Evolutionary conservation across 2,888 invertebrate species (phyloP).

Genomic region (Chrysotoxum bicinctum): DNA sequence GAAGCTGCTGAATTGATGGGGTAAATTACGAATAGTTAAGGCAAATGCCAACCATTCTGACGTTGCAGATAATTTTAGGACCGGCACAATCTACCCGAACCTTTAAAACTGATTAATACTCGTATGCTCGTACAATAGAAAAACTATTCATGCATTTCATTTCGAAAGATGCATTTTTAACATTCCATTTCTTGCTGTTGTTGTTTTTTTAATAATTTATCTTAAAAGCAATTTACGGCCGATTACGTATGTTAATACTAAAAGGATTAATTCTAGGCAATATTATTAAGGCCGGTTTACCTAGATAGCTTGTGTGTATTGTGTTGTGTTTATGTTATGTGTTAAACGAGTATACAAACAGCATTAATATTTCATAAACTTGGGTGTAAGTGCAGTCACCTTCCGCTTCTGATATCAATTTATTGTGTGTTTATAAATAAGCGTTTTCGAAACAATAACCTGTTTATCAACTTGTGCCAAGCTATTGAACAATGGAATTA

Average conservation of each 20-base stretch:
- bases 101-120: no score
- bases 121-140: no score
- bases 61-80: no score
- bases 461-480: constrained; percentile 33
- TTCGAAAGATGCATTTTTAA: no score
- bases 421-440: constrained; percentile 28
- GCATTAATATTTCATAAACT: constrained; percentile 15
- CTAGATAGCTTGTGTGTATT: neutral
- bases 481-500: constrained; percentile 58
- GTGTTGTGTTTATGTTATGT: neutral
- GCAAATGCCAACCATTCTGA: no score
- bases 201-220: neutral
- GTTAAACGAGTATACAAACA: constrained; percentile 4
- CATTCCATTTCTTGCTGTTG: neutral
- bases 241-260: neutral
- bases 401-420: constrained; percentile 21
- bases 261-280: constrained; percentile 2
- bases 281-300: neutral
- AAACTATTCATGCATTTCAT: no score
- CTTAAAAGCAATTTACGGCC: neutral
- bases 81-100: no score
- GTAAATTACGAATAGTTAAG: no score
- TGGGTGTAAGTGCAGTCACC: constrained; percentile 14
- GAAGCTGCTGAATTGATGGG: no score
- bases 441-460: constrained; percentile 33